Evolutionary conservation across 2,888 invertebrate genomes (phyloP).

Genomic region (Heliconius ethilla): DNA sequence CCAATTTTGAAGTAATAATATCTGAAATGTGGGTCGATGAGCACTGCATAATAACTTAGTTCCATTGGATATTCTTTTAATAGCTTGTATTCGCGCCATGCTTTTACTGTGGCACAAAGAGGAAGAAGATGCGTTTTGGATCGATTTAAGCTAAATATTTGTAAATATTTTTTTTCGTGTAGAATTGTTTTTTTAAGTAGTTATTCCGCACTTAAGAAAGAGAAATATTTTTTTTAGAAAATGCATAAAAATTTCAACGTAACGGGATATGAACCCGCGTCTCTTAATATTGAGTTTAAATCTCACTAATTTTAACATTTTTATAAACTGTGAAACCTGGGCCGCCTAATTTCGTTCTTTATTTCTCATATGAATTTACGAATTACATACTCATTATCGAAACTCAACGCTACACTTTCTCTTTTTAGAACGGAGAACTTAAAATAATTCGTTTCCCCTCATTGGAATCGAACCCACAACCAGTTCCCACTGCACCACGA

Average conservation of each 20-base stretch:
- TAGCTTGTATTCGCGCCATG: not conserved
- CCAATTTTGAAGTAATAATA: conserved; percentile 41
- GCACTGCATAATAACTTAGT: conserved; percentile 30
- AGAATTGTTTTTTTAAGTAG: no score
- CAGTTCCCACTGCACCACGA: not conserved
- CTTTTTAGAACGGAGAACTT: not conserved
- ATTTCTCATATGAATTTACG: no score
- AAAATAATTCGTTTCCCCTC: no score
- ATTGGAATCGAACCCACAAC: no score
- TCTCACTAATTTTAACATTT: no score
- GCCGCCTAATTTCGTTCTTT: no score
- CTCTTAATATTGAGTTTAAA: no score
- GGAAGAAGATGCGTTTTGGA: not conserved
- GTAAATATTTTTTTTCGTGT: not conserved
- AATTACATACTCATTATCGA: not conserved
- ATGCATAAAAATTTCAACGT: not conserved
- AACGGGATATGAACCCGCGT: fast-evolving
- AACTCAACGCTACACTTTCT: not conserved
- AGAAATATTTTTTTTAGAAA: not conserved
- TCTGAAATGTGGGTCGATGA: conserved; percentile 40
- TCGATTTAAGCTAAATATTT: not conserved
- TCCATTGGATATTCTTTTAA: not conserved
- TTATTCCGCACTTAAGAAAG: not conserved
- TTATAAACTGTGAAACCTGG: no score
- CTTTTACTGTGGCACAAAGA: not conserved